These are phyloP conservation scores for Hylaeus anthracinus DNA, from an alignment of 1,140 invertebrate genomes.

Conservation along the genomic window DNA sequence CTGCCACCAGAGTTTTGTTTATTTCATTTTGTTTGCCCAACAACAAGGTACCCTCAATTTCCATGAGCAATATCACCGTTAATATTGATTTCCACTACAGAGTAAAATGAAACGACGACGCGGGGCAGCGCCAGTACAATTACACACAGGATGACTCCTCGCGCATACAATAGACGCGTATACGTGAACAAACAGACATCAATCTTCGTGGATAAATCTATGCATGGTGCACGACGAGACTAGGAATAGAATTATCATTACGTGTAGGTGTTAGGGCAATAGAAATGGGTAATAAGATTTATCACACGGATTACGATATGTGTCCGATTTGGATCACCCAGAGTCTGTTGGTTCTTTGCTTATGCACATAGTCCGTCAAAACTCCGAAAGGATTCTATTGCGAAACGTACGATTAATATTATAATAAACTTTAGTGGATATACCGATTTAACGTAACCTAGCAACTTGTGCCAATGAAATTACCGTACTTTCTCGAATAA, in stretches of 20 bases:
- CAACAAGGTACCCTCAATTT: constrained; percentile 36
- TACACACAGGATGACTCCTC: constrained; percentile 35
- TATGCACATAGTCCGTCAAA: not conserved
- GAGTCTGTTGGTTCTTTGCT: not conserved
- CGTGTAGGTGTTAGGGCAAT: not conserved
- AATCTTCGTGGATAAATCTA: constrained; percentile 56
- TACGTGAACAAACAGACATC: constrained; percentile 36
- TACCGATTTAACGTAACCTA: no score
- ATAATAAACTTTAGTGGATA: no score
- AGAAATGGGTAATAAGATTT: constrained; percentile 34
- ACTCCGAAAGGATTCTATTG: not conserved
- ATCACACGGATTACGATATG: constrained; percentile 12
- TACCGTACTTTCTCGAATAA: no score
- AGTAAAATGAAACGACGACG: constrained; percentile 48
- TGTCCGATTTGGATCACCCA: not conserved
- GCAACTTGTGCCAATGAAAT: no score
- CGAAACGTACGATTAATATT: not conserved
- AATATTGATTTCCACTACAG: constrained; percentile 57
- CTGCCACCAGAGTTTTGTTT: constrained; percentile 57
- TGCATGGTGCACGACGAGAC: constrained; percentile 34
- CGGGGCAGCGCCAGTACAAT: constrained; percentile 40
- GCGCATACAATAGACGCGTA: not conserved
- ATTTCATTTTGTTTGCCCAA: constrained; percentile 65
- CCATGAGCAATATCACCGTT: constrained; percentile 62
- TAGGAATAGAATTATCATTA: constrained; percentile 54